Percentiles rank a stretch among this genome's conserved stretches.
Conservation (phyloP, 2,888 invertebrate genomes). For the Drosophila falleni region DNA sequence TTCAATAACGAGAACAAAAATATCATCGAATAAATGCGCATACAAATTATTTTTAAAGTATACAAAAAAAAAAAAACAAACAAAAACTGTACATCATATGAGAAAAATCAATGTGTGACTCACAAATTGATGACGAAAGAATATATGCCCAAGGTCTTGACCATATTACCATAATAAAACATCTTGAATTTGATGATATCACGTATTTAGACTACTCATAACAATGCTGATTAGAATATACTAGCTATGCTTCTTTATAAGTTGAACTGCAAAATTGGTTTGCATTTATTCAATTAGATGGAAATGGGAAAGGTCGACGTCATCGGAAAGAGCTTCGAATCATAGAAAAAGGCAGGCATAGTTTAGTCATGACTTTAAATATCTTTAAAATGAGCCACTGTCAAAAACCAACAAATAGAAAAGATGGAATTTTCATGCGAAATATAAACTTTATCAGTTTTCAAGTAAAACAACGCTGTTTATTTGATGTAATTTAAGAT, state of each 20-base stretch:
- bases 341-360: not conserved
- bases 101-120: constrained; percentile 18
- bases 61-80: not conserved
- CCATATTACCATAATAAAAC: constrained; percentile 42
- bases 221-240: constrained; percentile 25
- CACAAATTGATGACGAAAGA: constrained; percentile 18
- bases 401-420: not conserved
- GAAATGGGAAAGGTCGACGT: constrained; percentile 8
- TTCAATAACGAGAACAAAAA: not conserved
- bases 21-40: constrained; percentile 5
- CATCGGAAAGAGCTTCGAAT: not conserved
- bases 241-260: constrained; percentile 14
- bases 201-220: constrained; percentile 23
- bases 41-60: not conserved
- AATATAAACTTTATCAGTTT: not conserved
- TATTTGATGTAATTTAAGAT: not conserved
- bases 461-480: not conserved
- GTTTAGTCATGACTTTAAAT: constrained; percentile 7
- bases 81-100: not conserved
- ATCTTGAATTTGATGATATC: constrained; percentile 46
- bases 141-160: constrained; percentile 46
- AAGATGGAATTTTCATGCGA: not conserved
- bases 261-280: constrained; percentile 8
- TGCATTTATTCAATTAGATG: constrained; percentile 21
- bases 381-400: not conserved